Evolutionary conservation across 2,113 vertebrate genomes (phyloP).

Genomic region (Martes martes): DNA sequence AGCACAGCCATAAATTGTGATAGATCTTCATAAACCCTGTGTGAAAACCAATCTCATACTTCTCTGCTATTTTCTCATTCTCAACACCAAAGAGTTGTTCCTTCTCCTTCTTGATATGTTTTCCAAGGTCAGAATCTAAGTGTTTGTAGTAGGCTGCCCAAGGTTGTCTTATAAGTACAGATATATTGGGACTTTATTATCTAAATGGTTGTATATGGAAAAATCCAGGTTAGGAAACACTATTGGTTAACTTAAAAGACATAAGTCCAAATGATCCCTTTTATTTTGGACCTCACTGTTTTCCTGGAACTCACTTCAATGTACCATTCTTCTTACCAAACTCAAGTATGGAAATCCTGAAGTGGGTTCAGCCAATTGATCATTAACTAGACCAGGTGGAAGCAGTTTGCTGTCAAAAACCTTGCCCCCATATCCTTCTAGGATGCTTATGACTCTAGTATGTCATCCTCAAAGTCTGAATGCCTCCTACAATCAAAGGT

Average conservation of each 20-base stretch:
- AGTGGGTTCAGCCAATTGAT: not conserved
- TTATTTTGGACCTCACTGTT: constrained; percentile 26
- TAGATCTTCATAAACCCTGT: not conserved
- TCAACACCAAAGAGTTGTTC: not conserved
- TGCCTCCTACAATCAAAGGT: not conserved
- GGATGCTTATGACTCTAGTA: not conserved
- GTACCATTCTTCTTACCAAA: constrained; percentile 6
- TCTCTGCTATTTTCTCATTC: not conserved
- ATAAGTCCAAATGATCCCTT: not conserved
- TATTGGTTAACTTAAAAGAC: not conserved
- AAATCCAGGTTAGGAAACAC: not conserved
- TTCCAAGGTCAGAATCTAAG: not conserved
- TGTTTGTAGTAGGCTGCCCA: not conserved
- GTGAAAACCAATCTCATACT: not conserved
- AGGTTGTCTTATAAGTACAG: not conserved
- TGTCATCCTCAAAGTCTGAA: constrained; percentile 16
- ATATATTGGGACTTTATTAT: not conserved
- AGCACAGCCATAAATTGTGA: not conserved
- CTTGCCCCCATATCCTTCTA: not conserved
- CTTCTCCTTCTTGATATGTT: not conserved
- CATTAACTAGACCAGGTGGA: not conserved
- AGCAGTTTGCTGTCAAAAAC: not conserved
- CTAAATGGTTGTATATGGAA: not conserved
- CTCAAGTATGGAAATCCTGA: not conserved
- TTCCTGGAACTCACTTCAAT: not conserved